These are phyloP conservation scores for Drosophila ohnishii DNA, from an alignment of 1,140 invertebrate species.

Conservation along the genomic window DNA sequence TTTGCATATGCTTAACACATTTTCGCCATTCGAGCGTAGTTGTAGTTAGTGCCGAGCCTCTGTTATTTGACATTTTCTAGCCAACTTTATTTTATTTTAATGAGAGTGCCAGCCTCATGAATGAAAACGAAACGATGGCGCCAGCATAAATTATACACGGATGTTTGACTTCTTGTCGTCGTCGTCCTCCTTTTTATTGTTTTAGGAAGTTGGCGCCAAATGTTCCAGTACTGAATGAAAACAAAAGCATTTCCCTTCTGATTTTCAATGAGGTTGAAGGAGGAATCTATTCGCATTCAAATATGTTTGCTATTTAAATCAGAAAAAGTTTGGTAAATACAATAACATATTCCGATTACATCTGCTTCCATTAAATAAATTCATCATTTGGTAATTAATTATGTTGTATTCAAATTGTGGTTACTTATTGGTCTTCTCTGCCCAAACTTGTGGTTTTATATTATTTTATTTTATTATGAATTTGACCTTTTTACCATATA, in stretches of 20 bases:
- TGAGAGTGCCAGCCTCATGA: constrained; percentile 31
- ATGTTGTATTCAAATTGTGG: neutral
- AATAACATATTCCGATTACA: constrained; percentile 17
- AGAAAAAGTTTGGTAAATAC: constrained; percentile 9
- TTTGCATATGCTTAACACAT: constrained; percentile 62
- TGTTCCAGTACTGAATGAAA: constrained; percentile 26
- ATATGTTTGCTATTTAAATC: constrained; percentile 15
- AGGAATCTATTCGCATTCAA: constrained; percentile 24
- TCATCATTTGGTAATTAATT: constrained; percentile 7
- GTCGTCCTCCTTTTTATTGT: constrained; percentile 22
- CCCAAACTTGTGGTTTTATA: neutral
- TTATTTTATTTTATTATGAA: too few species aligned
- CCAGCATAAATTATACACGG: constrained; percentile 51
- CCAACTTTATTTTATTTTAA: constrained; percentile 48
- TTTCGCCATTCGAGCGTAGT: constrained; percentile 28
- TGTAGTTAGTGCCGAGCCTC: neutral
- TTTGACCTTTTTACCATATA: too few species aligned
- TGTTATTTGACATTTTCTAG: constrained; percentile 27
- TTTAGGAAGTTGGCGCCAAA: constrained; percentile 24
- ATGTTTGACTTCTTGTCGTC: constrained; percentile 30
- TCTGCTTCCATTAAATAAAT: constrained; percentile 7
- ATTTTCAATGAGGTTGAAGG: constrained; percentile 12
- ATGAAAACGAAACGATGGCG: constrained; percentile 38
- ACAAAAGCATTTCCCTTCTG: constrained; percentile 11
- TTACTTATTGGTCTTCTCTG: neutral